Evolutionary conservation across 2,797 vertebrate genomes (phyloP).

Genomic region (Steatocranus sp.): DNA sequence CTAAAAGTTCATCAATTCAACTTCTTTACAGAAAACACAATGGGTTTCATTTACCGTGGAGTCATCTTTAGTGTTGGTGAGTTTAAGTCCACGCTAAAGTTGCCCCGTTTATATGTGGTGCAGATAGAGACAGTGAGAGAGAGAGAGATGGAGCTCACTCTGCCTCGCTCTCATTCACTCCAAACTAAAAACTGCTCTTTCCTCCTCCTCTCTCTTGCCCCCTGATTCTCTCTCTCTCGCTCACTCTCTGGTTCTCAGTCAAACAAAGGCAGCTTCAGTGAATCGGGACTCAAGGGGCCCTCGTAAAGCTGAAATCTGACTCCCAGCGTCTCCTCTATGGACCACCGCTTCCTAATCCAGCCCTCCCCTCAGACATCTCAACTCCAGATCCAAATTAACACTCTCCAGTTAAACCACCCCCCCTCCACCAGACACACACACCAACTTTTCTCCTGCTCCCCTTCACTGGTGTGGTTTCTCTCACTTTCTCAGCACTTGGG

Average conservation of each 20-base stretch:
- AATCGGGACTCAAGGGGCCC: conserved; percentile 69
- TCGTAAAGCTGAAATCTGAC: conserved; percentile 83
- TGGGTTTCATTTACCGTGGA: conserved; percentile 55
- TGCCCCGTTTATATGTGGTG: conserved; percentile 48
- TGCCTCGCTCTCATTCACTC: conserved; percentile 33
- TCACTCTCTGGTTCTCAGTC: conserved; percentile 60
- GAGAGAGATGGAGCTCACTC: conserved; percentile 63
- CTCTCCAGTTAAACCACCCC: conserved; percentile 43
- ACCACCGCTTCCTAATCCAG: conserved; percentile 64
- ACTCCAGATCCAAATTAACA: conserved; percentile 61
- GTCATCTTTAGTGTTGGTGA: conserved; percentile 62
- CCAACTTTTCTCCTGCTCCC: neutral
- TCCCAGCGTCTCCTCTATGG: conserved; percentile 67
- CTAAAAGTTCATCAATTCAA: neutral
- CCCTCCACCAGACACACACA: conserved; percentile 9
- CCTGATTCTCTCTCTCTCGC: conserved; percentile 8
- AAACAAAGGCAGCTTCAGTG: conserved; percentile 90
- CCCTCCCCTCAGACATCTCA: conserved; percentile 59
- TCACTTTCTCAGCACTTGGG: conserved; percentile 10
- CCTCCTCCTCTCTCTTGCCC: conserved; percentile 22
- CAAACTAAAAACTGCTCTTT: conserved; percentile 44
- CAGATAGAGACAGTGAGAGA: neutral
- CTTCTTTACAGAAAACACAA: neutral
- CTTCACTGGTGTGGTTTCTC: conserved; percentile 33
- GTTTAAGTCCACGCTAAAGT: conserved; percentile 42